Evolutionary conservation across 2,797 vertebrate genomes (phyloP).

Genomic region (Garrulus glandarius): DNA sequence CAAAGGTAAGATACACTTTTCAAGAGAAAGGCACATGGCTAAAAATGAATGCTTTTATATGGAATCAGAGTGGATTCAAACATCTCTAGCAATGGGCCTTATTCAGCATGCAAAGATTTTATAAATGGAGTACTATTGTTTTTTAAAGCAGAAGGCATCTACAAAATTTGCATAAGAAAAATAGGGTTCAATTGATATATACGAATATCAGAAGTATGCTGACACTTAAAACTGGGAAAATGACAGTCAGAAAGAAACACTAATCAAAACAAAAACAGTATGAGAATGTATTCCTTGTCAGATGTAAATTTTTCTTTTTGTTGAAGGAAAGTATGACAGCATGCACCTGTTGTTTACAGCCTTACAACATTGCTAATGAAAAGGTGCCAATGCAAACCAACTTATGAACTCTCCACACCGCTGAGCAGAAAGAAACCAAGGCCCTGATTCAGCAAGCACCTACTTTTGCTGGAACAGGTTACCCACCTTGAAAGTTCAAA

Average conservation of each 20-base stretch:
- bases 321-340: neutral
- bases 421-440: neutral
- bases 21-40: neutral
- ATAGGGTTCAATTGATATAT: neutral
- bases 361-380: neutral
- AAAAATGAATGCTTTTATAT: neutral
- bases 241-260: neutral
- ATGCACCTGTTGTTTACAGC: neutral
- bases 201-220: accelerated
- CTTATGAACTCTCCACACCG: neutral
- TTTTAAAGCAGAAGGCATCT: neutral
- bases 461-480: neutral
- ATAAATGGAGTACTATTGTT: neutral
- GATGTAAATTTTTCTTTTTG: neutral
- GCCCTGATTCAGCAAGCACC: neutral
- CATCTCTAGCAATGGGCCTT: neutral
- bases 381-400: neutral
- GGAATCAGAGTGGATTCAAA: neutral
- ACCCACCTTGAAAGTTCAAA: neutral
- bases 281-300: neutral
- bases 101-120: neutral
- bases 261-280: neutral
- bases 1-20: neutral
- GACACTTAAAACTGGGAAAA: neutral
- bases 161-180: neutral